Evolutionary conservation across 2,797 vertebrate genomes (phyloP), one percentile per base, ranked within the genome.

Genomic region (Dromococcyx pavoninus): DNA sequence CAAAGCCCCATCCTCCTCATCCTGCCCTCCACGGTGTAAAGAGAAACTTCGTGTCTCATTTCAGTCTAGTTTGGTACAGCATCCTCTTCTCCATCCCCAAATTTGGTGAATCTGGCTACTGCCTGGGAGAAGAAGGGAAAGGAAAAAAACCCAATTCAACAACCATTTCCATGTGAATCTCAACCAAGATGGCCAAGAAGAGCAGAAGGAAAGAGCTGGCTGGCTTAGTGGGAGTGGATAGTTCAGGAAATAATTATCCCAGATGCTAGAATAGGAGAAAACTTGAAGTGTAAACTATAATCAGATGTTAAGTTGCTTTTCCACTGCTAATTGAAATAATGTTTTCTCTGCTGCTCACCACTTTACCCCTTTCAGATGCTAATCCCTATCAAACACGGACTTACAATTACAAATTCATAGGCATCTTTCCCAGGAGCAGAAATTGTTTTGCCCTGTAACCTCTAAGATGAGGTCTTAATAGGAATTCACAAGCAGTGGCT

Each of bases 381-480:
- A 97, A 97, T 97, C 97, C 97, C 94, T 97, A 96, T 96, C 94
- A 96, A 96, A 97, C 96, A 96, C 8, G 25, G 96, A 95, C 94
- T 96, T 92, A 97, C 93, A 96, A 97, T 97, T 97, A 97, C 93
- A 95, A 95, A 98, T 98, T 97, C 96, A 97, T 86, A 97, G 97
- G 94, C 97, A 95, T 95, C 95, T 97, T 97, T 97, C 97, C 97
- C 97, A 96, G 96, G 97, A 97, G 97, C 96, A 96, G 91, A 95
- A 97, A 97, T 97, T 96, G 96, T 93, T 97, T 97, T 97, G 96
- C 95, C 97, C 97, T 91, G 88, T 98, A 97, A 97, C 97, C 97
- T 97, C 95, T 95, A 96, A 95, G 96, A 97, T 96, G 97, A 96
- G 96, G 96, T 97, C 97, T 97, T 97, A 97, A 97, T 97, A 97